These are phyloP conservation scores for Epizoanthus fatuus DNA, from an alignment of 92 coral and sea anemone genomes.

Conservation along the genomic window DNA sequence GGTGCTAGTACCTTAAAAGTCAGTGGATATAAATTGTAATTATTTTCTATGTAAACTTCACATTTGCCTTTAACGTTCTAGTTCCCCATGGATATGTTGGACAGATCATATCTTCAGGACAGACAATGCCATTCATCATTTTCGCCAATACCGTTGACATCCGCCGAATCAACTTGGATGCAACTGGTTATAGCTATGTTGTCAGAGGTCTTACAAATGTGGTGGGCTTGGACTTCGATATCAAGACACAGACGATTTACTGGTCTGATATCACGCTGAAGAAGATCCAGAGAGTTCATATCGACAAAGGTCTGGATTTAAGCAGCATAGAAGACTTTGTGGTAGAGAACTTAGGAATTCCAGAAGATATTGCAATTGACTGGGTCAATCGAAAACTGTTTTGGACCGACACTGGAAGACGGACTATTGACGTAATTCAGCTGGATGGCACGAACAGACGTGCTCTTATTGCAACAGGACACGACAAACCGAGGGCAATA, in stretches of 20 bases:
- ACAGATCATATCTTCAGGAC: slow-evolving; percentile 9
- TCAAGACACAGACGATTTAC: slow-evolving; percentile 67
- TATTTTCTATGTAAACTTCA: no score
- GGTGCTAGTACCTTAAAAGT: no score
- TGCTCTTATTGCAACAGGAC: slow-evolving; percentile 67
- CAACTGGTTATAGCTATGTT: slow-evolving; percentile 70
- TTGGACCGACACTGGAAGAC: slow-evolving; percentile 82
- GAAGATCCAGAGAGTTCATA: slow-evolving; percentile 77
- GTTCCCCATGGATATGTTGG: slow-evolving; percentile 31
- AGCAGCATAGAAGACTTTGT: slow-evolving; percentile 72
- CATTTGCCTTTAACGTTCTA: background rate
- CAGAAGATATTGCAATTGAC: slow-evolving; percentile 81
- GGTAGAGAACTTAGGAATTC: slow-evolving; percentile 63
- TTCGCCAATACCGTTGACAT: slow-evolving; percentile 86
- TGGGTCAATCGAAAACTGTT: slow-evolving; percentile 73
- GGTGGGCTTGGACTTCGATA: slow-evolving; percentile 81
- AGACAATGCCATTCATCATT: slow-evolving; percentile 63
- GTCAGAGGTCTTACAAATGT: slow-evolving; percentile 80
- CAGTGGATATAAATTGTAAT: no score
- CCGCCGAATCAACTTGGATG: slow-evolving; percentile 78
- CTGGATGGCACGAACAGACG: slow-evolving; percentile 72
- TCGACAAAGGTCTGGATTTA: slow-evolving; percentile 57
- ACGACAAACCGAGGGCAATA: slow-evolving; percentile 79
- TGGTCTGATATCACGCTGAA: slow-evolving; percentile 76
- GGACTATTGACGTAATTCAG: slow-evolving; percentile 62